These are phyloP conservation scores for Ochropacha duplaris DNA, from an alignment of 2,888 invertebrate genomes.

Conservation along the genomic window DNA sequence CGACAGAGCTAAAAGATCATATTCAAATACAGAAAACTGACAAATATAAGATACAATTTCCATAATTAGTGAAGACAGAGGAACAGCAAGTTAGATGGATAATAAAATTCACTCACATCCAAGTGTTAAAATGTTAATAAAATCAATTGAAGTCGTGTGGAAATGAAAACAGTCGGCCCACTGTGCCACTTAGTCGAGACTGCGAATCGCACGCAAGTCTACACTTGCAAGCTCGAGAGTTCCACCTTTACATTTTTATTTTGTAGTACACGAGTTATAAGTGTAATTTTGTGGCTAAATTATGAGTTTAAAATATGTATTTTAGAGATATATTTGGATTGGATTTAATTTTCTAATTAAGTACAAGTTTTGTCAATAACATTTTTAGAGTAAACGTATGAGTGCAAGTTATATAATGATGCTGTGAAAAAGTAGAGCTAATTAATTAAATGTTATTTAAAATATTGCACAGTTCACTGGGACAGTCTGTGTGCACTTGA, in stretches of 20 bases:
- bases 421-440: too few species aligned
- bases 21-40: too few species aligned
- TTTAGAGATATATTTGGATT: not conserved
- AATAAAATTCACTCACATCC: not conserved
- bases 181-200: conserved; percentile 56
- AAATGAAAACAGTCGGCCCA: conserved; percentile 41
- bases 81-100: not conserved
- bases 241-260: conserved; percentile 12
- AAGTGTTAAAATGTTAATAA: not conserved
- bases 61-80: not conserved
- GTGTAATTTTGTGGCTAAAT: not conserved
- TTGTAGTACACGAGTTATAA: not conserved
- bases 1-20: too few species aligned
- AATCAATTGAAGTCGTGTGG: conserved; percentile 12
- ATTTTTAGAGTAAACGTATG: too few species aligned
- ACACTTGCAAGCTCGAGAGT: conserved; percentile 10
- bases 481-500: too few species aligned
- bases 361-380: too few species aligned
- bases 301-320: not conserved
- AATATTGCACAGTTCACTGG: too few species aligned
- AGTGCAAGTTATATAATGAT: too few species aligned
- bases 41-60: too few species aligned
- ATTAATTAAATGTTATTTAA: too few species aligned
- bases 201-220: conserved; percentile 57
- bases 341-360: too few species aligned